phyloP scores from a whole-genome alignment of 2,888 invertebrate species.

The Plagodis pulveraria region DNA sequence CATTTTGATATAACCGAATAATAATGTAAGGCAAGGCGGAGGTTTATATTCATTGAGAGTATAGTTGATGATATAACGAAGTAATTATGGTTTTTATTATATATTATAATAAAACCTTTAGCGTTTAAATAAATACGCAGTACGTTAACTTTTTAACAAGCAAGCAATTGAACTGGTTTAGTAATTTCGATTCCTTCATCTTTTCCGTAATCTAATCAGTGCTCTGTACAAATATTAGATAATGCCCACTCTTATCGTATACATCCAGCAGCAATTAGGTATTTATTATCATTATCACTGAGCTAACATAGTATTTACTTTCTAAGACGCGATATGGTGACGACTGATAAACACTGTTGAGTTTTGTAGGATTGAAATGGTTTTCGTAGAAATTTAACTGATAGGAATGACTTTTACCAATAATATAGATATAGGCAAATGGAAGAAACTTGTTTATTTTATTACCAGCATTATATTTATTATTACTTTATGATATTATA shows the following conservation, averaged over 20 bases:
- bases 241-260: slow-evolving; percentile 67
- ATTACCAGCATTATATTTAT: neutral
- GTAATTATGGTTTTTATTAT: too few species aligned
- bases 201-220: slow-evolving; percentile 71
- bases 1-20: too few species aligned
- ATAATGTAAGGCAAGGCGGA: too few species aligned
- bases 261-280: slow-evolving; percentile 74
- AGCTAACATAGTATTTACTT: slow-evolving; percentile 75
- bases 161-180: slow-evolving; percentile 44
- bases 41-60: too few species aligned
- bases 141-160: slow-evolving; percentile 11
- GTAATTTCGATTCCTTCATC: slow-evolving; percentile 59
- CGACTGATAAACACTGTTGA: slow-evolving; percentile 36
- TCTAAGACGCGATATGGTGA: slow-evolving; percentile 65
- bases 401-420: slow-evolving; percentile 14
- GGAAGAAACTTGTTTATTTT: slow-evolving; percentile 24
- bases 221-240: slow-evolving; percentile 78
- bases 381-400: slow-evolving; percentile 23
- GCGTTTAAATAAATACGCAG: too few species aligned
- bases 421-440: slow-evolving; percentile 28
- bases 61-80: too few species aligned
- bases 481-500: too few species aligned
- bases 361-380: slow-evolving; percentile 28
- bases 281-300: slow-evolving; percentile 69
- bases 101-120: too few species aligned